These are phyloP conservation scores for Drosophila ambigua DNA, from an alignment of 1,140 invertebrate genomes.

Conservation along the genomic window DNA sequence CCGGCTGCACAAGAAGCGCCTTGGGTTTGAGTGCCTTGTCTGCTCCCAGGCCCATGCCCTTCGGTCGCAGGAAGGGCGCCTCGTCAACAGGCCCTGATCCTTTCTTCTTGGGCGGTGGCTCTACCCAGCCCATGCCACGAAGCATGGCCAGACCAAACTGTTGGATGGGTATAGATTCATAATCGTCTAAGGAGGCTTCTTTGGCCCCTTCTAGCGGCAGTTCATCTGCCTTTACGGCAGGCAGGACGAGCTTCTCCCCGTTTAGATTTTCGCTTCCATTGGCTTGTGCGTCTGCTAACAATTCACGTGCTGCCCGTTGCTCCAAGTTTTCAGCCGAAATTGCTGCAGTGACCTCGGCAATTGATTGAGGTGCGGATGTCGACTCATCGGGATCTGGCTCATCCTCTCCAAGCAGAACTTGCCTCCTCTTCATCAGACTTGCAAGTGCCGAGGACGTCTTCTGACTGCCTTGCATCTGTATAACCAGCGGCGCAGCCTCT, in stretches of 20 bases:
- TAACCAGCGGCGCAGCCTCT: conserved; percentile 85
- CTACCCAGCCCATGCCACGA: conserved; percentile 96
- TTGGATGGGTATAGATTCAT: conserved; percentile 94
- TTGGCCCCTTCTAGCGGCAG: conserved; percentile 85
- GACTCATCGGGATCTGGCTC: conserved; percentile 48
- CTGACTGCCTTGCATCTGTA: conserved; percentile 86
- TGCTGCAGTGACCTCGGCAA: conserved; percentile 67
- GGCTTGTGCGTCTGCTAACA: conserved; percentile 64
- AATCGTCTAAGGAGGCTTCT: conserved; percentile 93
- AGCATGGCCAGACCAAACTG: conserved; percentile 96
- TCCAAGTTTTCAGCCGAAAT: conserved; percentile 84
- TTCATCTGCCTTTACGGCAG: conserved; percentile 84
- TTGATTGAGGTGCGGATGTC: conserved; percentile 35
- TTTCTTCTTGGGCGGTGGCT: conserved; percentile 86
- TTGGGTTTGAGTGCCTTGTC: conserved; percentile 87
- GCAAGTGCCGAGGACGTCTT: conserved; percentile 85
- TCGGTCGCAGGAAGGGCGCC: conserved; percentile 87
- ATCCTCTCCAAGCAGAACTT: conserved; percentile 71
- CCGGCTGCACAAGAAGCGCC: conserved; percentile 82
- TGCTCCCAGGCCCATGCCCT: conserved; percentile 96
- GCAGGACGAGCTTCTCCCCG: conserved; percentile 84
- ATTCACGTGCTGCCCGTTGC: conserved; percentile 85
- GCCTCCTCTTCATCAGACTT: conserved; percentile 73
- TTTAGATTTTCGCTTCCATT: conserved; percentile 83
- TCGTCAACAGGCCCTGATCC: conserved; percentile 87